Base-by-base conservation (phyloP, 2,113 vertebrate genomes). In the Uropsilus gracilis region DNA sequence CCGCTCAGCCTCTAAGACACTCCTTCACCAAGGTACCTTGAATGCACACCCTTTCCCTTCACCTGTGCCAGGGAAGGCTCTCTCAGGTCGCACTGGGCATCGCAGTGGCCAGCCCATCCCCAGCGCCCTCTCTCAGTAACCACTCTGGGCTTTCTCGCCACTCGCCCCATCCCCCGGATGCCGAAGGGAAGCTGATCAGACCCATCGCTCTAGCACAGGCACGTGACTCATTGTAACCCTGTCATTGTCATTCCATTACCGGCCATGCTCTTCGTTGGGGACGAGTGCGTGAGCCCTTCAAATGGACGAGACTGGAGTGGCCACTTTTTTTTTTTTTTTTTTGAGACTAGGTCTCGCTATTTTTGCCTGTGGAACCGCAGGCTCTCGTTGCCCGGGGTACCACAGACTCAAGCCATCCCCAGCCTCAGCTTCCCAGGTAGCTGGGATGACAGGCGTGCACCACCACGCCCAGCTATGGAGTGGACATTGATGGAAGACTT, bases 51-150 rank as follows among this genome's bases (percentile, higher is more conserved):
- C n/a, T 28, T 85, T 72, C 20, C 24, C 2, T 22, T 83, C 20
- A 6, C 64, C 4, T 17, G 24, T 1, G 18, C 30, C 12, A 50
- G 12, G 44, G 30, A 53, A 30, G 59, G 39, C 8, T 12, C 24
- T 24, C 34, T 32, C 5, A 9, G 81, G 32, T 2, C 0, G 4
- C 30, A 4, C 22, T 6, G 20, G 34, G 20, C 76, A 4, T 0
- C 5, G 18, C 28, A 0, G 28, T 2, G 39, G 59, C 59, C 26
- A 30, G 1, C 9, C 61, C 37, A 11, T 12, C 9, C 1, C 7
- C 10, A 46, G 59, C 0, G 6, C 8, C 64, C 24, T 16, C 42
- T 64, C 34, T 84, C 50, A 28, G 1, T 8, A 6, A 8, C 10
- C 24, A 32, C 13, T 0, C 22, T 63, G 12, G 84, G 12, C 20